Percentiles rank a stretch among this genome's conserved stretches.
Evolutionary conservation across 2,113 vertebrate species (phyloP).

Genomic region (Clarias magur): DNA sequence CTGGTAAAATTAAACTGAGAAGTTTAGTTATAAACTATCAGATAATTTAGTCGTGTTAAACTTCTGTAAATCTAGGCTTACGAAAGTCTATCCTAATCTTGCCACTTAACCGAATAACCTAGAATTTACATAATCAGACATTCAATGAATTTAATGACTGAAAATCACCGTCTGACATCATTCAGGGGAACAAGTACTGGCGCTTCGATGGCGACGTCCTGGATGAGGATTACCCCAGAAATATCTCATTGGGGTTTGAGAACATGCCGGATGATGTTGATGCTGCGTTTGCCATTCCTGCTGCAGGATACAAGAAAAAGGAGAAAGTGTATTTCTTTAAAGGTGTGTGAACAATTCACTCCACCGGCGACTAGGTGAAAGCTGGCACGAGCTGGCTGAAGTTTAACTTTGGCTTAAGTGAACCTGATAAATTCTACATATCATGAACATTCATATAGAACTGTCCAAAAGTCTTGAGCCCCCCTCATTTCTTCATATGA

Average conservation of each 20-base stretch:
- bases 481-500: too few species aligned
- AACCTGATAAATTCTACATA: too few species aligned
- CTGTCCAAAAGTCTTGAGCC: too few species aligned
- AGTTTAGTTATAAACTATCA: background rate
- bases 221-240: constrained; percentile 79
- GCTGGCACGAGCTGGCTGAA: too few species aligned
- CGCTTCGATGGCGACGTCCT: constrained; percentile 83
- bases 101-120: too few species aligned
- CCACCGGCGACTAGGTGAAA: too few species aligned
- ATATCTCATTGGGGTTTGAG: constrained; percentile 82
- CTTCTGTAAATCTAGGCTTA: background rate
- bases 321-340: constrained; percentile 96
- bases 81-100: background rate
- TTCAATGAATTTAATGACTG: too few species aligned
- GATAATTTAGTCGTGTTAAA: background rate
- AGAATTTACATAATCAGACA: background rate
- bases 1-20: background rate
- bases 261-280: constrained; percentile 79
- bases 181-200: constrained; percentile 83
- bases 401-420: too few species aligned
- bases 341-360: constrained; percentile 70
- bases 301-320: constrained; percentile 73
- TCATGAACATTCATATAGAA: too few species aligned
- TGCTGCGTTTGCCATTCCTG: constrained; percentile 84
- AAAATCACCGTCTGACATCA: background rate